phyloP scores from a whole-genome alignment of 2,888 invertebrate genomes.

The Brachyptera risi region DNA sequence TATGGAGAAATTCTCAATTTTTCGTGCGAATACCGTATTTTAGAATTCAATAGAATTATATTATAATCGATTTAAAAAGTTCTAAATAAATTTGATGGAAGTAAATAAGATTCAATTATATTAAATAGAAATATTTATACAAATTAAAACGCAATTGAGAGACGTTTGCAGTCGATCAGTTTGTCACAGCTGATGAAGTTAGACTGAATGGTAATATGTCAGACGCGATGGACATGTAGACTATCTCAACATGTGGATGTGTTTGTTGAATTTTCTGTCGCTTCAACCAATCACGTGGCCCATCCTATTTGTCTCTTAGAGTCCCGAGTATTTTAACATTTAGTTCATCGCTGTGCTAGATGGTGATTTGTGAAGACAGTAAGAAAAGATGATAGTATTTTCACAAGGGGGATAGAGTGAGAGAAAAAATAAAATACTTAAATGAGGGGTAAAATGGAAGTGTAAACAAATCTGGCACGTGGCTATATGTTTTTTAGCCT shows the following conservation, averaged over 20 bases:
- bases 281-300: constrained; percentile 5
- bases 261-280: constrained; percentile 16
- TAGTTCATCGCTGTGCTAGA: neutral
- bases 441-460: neutral
- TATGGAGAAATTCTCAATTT: no score
- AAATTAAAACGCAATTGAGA: no score
- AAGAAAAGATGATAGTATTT: constrained; percentile 6
- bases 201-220: neutral
- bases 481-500: no score
- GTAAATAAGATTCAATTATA: no score
- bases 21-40: no score
- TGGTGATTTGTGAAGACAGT: no score
- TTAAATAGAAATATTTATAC: no score
- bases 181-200: neutral
- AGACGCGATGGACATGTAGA: constrained; percentile 6
- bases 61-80: no score
- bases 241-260: neutral
- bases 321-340: neutral
- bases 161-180: no score
- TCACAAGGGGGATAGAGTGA: neutral
- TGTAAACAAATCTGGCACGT: neutral
- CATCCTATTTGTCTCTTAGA: neutral
- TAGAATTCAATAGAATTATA: no score
- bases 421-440: no score
- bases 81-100: no score